These are phyloP conservation scores for Hypsibius dujardini DNA, from an alignment of 1,140 invertebrate genomes.

Conservation along the genomic window DNA sequence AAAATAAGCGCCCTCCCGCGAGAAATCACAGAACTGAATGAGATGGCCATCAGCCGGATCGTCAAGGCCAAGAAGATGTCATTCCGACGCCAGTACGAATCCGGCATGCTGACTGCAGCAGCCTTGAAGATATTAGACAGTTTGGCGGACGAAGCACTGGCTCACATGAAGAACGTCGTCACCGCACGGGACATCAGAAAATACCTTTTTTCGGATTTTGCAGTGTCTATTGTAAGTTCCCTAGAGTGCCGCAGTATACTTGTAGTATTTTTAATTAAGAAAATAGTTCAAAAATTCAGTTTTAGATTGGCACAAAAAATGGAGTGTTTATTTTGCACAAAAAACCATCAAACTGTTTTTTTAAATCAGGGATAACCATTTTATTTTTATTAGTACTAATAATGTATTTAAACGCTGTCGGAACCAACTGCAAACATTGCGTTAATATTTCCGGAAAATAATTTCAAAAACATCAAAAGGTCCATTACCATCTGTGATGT, in stretches of 20 bases:
- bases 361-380: too few species aligned
- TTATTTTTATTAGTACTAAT: too few species aligned
- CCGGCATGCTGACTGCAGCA: not conserved
- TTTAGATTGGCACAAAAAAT: too few species aligned
- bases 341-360: too few species aligned
- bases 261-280: too few species aligned
- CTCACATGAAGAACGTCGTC: not conserved
- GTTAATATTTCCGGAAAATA: too few species aligned
- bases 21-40: not conserved
- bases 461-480: too few species aligned
- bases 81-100: not conserved
- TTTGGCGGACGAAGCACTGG: not conserved
- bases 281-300: too few species aligned
- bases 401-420: too few species aligned
- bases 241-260: not conserved
- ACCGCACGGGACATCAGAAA: not conserved
- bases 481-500: too few species aligned
- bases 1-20: not conserved
- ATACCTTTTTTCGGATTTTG: not conserved
- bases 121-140: not conserved
- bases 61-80: constrained; percentile 4
- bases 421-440: too few species aligned
- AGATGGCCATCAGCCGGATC: not conserved
- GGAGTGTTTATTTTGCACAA: too few species aligned
- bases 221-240: not conserved